Percentiles rank a stretch among this genome's conserved stretches.
Evolutionary conservation across 2,113 vertebrate genomes (phyloP).

Genomic region (Emberiza fucata): DNA sequence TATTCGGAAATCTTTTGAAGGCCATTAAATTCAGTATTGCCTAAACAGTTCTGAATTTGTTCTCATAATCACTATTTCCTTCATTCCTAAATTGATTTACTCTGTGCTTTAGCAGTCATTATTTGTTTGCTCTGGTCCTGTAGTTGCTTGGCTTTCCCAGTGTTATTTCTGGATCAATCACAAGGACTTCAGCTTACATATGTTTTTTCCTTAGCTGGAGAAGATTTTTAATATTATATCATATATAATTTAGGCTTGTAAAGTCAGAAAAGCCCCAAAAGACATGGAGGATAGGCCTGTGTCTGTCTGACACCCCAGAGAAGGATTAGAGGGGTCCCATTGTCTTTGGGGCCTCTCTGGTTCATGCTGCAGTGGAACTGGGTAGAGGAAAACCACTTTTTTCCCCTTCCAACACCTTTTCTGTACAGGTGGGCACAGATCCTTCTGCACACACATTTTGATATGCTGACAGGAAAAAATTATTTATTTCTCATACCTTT

Average conservation of each 20-base stretch:
- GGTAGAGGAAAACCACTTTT: neutral
- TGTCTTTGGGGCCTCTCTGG: neutral
- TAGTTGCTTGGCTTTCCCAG: neutral
- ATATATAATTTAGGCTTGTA: neutral
- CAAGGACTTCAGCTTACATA: neutral
- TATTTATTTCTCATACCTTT: neutral
- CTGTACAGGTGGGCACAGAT: neutral
- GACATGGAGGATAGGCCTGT: neutral
- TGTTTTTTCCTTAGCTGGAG: neutral
- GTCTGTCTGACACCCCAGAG: neutral
- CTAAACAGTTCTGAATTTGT: neutral
- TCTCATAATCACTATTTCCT: neutral
- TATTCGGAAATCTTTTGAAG: neutral
- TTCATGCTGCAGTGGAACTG: neutral
- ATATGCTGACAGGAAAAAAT: neutral
- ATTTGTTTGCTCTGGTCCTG: neutral
- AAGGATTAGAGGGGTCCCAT: neutral
- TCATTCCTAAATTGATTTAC: neutral
- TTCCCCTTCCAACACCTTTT: neutral
- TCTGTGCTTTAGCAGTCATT: neutral
- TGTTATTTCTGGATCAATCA: neutral
- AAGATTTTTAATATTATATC: neutral
- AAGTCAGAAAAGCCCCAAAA: neutral
- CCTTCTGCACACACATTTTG: neutral
- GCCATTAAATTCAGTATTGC: neutral